Base-by-base conservation (phyloP, 1,140 invertebrate species). In the Dendroctonus valens region DNA sequence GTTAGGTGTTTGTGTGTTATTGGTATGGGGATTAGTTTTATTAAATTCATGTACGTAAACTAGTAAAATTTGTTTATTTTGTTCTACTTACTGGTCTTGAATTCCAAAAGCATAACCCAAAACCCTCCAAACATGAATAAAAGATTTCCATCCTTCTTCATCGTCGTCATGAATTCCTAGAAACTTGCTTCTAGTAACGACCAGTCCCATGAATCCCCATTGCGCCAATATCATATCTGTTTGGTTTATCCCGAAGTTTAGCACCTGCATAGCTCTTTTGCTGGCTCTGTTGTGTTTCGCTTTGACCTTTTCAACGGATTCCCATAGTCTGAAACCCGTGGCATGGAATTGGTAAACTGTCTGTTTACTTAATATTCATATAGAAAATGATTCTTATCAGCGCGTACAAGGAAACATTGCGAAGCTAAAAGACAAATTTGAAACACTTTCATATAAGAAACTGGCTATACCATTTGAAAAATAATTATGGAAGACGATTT, bases 171-270 rank as follows among this genome's bases (percentile, higher is more conserved):
- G 69, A 3, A 93, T 79, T 0, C 91, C 89, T 40, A 93, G 81
- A 41, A 83, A 76, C 50, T 87, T 78, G 0, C 89, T 85, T 46
- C 85, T 85, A 5, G 91, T 67, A 0, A 93, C 71, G 0, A 86
- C 83, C 54, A 89, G 87, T 2, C 92, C 93, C 69, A 96, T 87
- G 73, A 97, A 96, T 7, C 90, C 91, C 71, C 92, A 93, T 75
- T 91, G 91, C 0, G 94, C 93, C 0, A 94, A 72, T 0, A 87
- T 87, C 85, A 96, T 86, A 69, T 95, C 92, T 65, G 87, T 83
- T 77, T 97, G 94, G 0, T 84, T 86, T 11, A 86, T 83, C 37
- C 62, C 26, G 9, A 74, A 72, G 5, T 83, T 75, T 2, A 86
- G 85, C 0, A 74, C 74, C 7, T 79, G 75, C 7, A 78, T 79